A percentile compares a stretch with the other conserved stretches of the same genome.
phyloP scores from a whole-genome alignment of 1,140 invertebrate species.

The Odontomachus brunneus region DNA sequence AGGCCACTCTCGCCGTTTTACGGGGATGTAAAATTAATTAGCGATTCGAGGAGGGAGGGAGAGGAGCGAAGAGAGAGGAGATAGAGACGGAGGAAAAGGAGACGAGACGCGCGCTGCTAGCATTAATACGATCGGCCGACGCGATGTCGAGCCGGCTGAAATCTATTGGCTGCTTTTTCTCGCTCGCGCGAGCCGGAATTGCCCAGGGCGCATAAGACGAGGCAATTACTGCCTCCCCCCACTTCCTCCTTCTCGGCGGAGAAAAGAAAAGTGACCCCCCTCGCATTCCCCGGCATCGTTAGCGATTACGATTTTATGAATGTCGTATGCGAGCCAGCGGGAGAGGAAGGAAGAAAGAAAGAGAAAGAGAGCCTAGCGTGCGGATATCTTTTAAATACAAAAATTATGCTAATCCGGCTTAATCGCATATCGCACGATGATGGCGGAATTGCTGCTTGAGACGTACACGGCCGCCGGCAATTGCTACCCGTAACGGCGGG shows the following conservation, averaged over 20 bases:
- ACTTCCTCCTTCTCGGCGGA: no score
- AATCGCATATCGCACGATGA: conserved; percentile 63
- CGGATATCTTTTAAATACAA: conserved; percentile 22
- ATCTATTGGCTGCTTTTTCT: conserved; percentile 66
- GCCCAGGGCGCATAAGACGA: conserved; percentile 49
- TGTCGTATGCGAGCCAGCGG: conserved; percentile 10
- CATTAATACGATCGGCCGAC: conserved; percentile 61
- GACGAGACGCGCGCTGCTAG: conserved; percentile 39
- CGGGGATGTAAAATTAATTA: conserved; percentile 78
- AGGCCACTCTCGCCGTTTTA: conserved; percentile 58
- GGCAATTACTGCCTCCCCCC: conserved; percentile 57
- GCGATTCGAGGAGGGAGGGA: conserved; percentile 45
- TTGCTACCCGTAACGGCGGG: conserved; percentile 22
- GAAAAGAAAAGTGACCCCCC: conserved; percentile 48
- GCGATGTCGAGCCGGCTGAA: conserved; percentile 47
- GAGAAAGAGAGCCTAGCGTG: not conserved
- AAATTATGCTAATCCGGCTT: conserved; percentile 69
- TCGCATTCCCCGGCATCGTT: conserved; percentile 54
- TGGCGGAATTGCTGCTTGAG: conserved; percentile 53
- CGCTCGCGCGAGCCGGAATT: conserved; percentile 26
- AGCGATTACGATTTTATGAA: conserved; percentile 66
- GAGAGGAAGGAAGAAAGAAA: not conserved
- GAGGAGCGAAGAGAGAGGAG: not conserved
- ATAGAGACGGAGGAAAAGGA: not conserved
- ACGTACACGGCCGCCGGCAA: conserved; percentile 32